Base-by-base conservation (phyloP, 2,888 invertebrate species). In the Mythimna lalbum region DNA sequence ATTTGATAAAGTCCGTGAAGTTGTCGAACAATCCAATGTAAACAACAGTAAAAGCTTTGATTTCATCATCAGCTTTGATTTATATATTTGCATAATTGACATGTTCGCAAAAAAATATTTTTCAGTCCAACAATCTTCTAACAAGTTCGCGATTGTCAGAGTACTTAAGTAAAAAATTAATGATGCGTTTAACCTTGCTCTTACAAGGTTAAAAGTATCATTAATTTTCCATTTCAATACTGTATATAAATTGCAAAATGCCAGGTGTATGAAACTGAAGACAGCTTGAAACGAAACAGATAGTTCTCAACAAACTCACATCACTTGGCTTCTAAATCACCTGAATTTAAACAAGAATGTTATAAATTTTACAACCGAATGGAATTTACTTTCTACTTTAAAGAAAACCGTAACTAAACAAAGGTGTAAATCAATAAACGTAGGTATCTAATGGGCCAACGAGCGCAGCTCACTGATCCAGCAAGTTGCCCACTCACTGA, bases 381-480 rank as follows among this genome's bases (percentile, higher is more conserved):
- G 62, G 59, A 70, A 65, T 78, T 66, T 69, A 43, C 69, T 73
- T 76, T 80, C 59, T 23, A 61, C 57, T 69, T 59, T 61, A 36
- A 82, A 78, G 63, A 72, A 80, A 73, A 65, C 63, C 43, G 50
- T 52, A 68, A 69, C 72, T 75, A 81, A 81, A 71, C 66, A 76
- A 63, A 71, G 36, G 36, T 76, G 70, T 68, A 70, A 75, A 81
- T 75, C 71, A 81, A 83, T 84, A 71, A 73, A 75, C 67, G 59
- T 73, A 67, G 55, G 72, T 74, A 76, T 75, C 62, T 83, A 78
- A 76, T 80, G 65, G 50, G 60, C 70, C 68, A 76, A 77, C 66
- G 63, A 82, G 53, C 62, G 52, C 79, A 56, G 75, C 59, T 52
- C 82, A 82, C 63, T 82, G 84, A 73, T 63, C 75, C 60, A 81